Percentiles rank a stretch among this genome's conserved stretches.
phyloP scores from a whole-genome alignment of 1,140 invertebrate species.

The Luehdorfia chinensis region DNA sequence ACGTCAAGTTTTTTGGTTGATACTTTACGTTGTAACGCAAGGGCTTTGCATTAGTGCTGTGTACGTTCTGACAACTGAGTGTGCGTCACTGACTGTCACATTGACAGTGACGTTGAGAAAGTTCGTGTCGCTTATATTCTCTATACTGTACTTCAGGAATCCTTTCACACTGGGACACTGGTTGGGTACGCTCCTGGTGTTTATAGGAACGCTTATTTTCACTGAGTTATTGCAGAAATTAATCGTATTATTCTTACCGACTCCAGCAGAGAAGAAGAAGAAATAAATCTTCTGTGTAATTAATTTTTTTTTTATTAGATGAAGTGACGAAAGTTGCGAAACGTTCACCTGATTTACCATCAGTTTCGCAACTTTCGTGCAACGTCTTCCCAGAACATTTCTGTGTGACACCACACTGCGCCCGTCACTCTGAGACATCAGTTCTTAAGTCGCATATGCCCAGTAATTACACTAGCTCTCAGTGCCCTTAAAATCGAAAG shows the following conservation, averaged over 20 bases:
- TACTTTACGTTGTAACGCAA: conserved; percentile 94
- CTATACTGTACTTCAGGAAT: conserved; percentile 97
- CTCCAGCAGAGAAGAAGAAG: conserved; percentile 33
- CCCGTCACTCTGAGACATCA: too few species aligned
- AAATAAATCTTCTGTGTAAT: too few species aligned
- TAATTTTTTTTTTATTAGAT: too few species aligned
- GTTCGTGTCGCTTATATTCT: conserved; percentile 96
- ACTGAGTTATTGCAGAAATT: conserved; percentile 83
- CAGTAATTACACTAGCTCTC: too few species aligned
- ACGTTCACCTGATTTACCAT: too few species aligned
- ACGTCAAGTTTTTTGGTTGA: conserved; percentile 86
- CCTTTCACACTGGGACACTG: conserved; percentile 95
- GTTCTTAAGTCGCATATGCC: too few species aligned
- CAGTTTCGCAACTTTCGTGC: too few species aligned
- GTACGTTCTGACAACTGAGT: conserved; percentile 95
- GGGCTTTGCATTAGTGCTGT: conserved; percentile 97
- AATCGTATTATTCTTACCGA: conserved; percentile 44
- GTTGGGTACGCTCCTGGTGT: conserved; percentile 94
- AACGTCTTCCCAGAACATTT: too few species aligned
- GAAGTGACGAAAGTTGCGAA: too few species aligned
- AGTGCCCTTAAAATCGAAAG: too few species aligned
- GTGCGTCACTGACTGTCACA: conserved; percentile 95
- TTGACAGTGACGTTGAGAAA: conserved; percentile 97
- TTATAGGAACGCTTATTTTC: conserved; percentile 95
- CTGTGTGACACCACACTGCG: too few species aligned